These are phyloP conservation scores for Montipora sp. DNA, from an alignment of 64 coral and sea anemone species.

Conservation along the genomic window DNA sequence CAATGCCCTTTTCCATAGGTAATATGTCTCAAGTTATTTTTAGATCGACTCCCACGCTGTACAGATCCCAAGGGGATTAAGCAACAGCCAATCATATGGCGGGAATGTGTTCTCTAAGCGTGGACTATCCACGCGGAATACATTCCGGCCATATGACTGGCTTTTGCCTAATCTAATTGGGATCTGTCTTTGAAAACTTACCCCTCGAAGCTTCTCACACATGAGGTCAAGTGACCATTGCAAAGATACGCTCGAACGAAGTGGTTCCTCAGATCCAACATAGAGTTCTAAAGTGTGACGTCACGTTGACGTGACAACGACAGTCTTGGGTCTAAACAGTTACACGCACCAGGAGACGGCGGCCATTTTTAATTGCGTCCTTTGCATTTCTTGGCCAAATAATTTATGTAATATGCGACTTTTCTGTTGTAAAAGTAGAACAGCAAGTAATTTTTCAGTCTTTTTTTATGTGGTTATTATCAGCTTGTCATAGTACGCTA, in stretches of 20 bases:
- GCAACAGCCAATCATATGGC: no score
- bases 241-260: slow-evolving; percentile 7
- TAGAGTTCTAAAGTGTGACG: slow-evolving; percentile 10
- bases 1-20: no score
- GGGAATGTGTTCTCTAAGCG: no score
- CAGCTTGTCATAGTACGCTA: not conserved
- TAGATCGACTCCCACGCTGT: no score
- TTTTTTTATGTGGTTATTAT: not conserved
- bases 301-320: slow-evolving; percentile 6
- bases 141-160: not conserved
- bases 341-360: not conserved
- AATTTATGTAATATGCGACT: not conserved
- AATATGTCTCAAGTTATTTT: no score
- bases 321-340: not conserved
- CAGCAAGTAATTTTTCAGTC: not conserved
- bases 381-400: not conserved
- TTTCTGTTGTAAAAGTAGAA: not conserved
- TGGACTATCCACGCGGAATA: no score
- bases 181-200: not conserved
- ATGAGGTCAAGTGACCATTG: slow-evolving; percentile 48
- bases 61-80: not conserved
- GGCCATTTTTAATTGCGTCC: not conserved
- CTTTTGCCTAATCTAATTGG: not conserved
- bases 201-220: slow-evolving; percentile 37
- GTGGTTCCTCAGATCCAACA: not conserved